phyloP scores from a whole-genome alignment of 2,888 invertebrate species.

The Lamellibrachia columna region DNA sequence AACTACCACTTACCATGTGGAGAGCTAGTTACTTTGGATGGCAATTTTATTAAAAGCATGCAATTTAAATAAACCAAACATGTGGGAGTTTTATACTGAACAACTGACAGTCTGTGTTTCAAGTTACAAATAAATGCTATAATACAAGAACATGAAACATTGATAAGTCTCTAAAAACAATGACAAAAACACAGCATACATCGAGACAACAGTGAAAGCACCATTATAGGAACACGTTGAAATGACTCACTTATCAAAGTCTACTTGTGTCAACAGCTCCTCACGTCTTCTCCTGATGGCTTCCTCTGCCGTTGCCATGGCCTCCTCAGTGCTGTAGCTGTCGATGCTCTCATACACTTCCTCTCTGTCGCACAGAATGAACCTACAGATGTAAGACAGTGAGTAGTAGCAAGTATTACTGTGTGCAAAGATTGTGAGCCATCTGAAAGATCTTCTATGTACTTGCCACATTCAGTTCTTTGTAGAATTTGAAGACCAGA shows the following conservation, averaged over 20 bases:
- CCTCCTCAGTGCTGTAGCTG: constrained; percentile 50
- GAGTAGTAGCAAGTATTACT: too few species aligned
- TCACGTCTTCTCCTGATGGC: constrained; percentile 40
- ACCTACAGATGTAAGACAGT: constrained; percentile 28
- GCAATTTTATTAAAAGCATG: neutral
- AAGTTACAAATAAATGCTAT: too few species aligned
- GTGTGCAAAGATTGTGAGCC: too few species aligned
- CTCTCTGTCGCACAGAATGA: constrained; percentile 38
- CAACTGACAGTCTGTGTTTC: neutral
- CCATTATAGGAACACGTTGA: neutral
- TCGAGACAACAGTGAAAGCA: neutral
- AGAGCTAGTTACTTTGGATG: neutral
- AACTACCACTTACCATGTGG: too few species aligned
- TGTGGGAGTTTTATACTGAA: neutral
- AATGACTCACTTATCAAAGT: constrained; percentile 63
- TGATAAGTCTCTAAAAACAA: neutral
- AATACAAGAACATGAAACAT: too few species aligned
- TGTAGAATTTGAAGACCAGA: too few species aligned
- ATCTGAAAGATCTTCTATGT: too few species aligned
- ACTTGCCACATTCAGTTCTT: too few species aligned
- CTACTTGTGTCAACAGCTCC: constrained; percentile 60
- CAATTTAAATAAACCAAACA: too few species aligned
- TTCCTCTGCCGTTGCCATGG: constrained; percentile 47
- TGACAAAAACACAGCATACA: neutral
- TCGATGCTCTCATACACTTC: constrained; percentile 53